Percentiles rank a stretch among this genome's conserved stretches.
Conservation (phyloP, 1,140 invertebrate species). For the Forficula auricularia region DNA sequence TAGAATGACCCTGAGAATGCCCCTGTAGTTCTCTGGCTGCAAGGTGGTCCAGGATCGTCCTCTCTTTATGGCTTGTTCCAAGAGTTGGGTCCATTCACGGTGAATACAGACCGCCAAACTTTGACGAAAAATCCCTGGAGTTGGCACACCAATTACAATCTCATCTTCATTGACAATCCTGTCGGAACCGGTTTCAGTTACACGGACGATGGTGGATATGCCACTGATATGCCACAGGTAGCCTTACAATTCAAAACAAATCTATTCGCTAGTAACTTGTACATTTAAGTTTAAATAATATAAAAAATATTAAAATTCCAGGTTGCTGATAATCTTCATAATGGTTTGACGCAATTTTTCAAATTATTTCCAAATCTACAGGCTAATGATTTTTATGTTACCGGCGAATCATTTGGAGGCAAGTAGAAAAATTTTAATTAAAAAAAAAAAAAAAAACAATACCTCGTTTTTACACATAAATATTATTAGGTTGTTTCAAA, state of each 20-base stretch:
- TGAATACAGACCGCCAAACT: slow-evolving; percentile 24
- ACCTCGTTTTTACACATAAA: too few relatives aligned
- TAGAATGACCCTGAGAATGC: slow-evolving; percentile 18
- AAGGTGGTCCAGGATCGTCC: slow-evolving; percentile 53
- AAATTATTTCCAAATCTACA: slow-evolving; percentile 16
- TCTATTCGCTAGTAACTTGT: slow-evolving; percentile 13
- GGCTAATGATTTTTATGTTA: slow-evolving; percentile 17
- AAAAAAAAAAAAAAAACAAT: too few relatives aligned
- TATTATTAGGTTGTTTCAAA: background rate
- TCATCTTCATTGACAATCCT: slow-evolving; percentile 38
- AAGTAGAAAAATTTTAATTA: too few relatives aligned
- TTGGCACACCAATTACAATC: slow-evolving; percentile 28
- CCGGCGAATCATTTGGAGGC: slow-evolving; percentile 39
- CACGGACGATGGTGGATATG: slow-evolving; percentile 18
- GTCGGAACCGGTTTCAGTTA: slow-evolving; percentile 25
- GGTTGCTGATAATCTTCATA: too few relatives aligned
- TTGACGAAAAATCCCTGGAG: slow-evolving; percentile 18
- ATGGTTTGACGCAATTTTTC: slow-evolving; percentile 39
- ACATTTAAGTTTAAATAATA: too few relatives aligned
- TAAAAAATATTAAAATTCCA: too few relatives aligned
- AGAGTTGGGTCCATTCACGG: slow-evolving; percentile 40
- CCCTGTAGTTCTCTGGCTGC: slow-evolving; percentile 55
- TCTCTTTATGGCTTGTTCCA: slow-evolving; percentile 54
- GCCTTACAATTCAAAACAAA: too few relatives aligned
- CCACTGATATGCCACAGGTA: slow-evolving; percentile 16